Percentiles rank a stretch among this genome's conserved stretches.
phyloP scores from a whole-genome alignment of 2,113 vertebrate species.

The Alaudala cheleensis region DNA sequence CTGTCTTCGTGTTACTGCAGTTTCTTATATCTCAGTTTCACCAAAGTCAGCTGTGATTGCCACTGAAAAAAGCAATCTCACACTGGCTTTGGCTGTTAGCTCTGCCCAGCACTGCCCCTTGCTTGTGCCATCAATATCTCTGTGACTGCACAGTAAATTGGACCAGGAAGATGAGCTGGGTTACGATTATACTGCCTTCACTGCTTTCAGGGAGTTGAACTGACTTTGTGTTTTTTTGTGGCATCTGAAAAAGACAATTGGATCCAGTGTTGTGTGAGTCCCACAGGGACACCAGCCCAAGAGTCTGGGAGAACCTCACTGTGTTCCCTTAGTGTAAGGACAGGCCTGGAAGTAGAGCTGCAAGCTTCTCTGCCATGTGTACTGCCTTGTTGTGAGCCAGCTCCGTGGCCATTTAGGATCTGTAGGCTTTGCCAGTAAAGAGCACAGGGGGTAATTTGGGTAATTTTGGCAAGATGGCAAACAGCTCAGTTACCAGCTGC shows the following conservation, averaged over 20 bases:
- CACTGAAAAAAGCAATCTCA: neutral
- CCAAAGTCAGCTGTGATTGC: neutral
- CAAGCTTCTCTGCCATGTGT: neutral
- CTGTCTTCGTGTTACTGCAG: neutral
- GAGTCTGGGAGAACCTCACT: neutral
- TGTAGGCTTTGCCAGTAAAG: neutral
- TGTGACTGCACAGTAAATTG: neutral
- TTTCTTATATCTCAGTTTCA: neutral
- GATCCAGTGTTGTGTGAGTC: neutral
- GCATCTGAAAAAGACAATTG: neutral
- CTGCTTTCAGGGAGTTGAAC: neutral
- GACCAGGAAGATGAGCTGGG: neutral
- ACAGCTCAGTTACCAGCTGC: neutral
- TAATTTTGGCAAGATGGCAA: neutral
- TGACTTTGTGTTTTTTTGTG: neutral
- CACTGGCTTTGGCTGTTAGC: neutral
- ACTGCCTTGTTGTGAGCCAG: neutral
- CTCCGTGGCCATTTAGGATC: neutral
- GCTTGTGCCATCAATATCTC: neutral
- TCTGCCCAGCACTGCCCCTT: neutral
- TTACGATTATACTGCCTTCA: neutral
- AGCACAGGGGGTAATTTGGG: neutral
- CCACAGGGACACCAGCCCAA: neutral
- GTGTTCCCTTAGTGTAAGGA: neutral
- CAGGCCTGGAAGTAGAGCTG: neutral